Evolutionary conservation across 1,140 invertebrate genomes (phyloP), one percentile per base, ranked within the genome.

Genomic region (Drosophila lacertosa): DNA sequence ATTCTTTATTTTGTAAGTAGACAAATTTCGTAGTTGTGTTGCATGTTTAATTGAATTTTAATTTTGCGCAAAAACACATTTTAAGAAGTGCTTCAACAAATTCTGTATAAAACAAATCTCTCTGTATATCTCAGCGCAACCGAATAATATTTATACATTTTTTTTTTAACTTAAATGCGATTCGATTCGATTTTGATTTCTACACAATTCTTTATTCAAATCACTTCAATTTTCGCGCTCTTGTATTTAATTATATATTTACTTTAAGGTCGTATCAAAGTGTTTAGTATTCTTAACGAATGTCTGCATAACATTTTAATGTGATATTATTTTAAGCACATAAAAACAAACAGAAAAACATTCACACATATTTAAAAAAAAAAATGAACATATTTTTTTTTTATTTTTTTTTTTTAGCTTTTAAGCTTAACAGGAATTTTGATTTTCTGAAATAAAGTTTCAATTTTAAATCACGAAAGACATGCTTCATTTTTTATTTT

Each of bases 311-410:
- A 69, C 50, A 72, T 79, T 74, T 89, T 84, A 65, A 77, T 89
- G 86, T 89, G 86, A 89, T 89, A 89, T 89, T 84, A 89, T 89
- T 78, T 89, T 89, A 89, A 89, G 86, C 80, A 78, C 68, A 72
- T 67, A 60, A 37, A 59, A 58, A 32, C 26, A n/a, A n/a, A n/a
- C n/a, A n/a, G 32, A 55, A 33, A 63, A 32, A 39, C 13, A 53
- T 67, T 67, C 48, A 44, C 35, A 60, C 24, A 42, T 37, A 54
- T 69, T 55, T 58, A 58, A 45, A 48, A 48, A 39, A 62, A 11
- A 58, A 45, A 48, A 48, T 48, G 51, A 11, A 33, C 20, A n/a
- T 33, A 50, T 18, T 33, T 45, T 33, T 53, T 9, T 37, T 37
- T 37, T 13, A 37, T 13, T 37, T 11, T 35, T 22, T 64, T 53